Percentiles rank a stretch among this genome's conserved stretches.
Conservation (phyloP, 37 sponge, comb jelly and placozoan species). For the Cliona cf. orientalis region DNA sequence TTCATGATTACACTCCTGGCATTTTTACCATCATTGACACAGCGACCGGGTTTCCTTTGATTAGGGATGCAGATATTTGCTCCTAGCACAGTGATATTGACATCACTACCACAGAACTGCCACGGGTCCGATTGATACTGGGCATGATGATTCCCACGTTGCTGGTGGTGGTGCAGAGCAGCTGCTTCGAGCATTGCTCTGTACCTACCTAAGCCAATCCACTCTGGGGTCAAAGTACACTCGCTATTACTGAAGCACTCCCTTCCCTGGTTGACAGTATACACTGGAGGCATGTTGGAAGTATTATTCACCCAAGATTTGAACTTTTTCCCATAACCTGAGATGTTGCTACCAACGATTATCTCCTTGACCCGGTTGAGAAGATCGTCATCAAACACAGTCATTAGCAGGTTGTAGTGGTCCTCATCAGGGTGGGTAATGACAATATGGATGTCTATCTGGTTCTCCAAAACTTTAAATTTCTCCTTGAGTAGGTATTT, state of each 20-base stretch:
- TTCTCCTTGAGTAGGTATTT: slow-evolving; percentile 22
- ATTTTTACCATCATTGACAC: too few species aligned
- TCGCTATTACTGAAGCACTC: slow-evolving; percentile 5
- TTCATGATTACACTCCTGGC: slow-evolving; percentile 18
- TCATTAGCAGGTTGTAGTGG: slow-evolving; percentile 6
- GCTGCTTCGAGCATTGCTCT: too few species aligned
- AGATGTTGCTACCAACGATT: slow-evolving; percentile 3
- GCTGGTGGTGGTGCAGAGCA: too few species aligned
- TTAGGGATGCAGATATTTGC: slow-evolving; percentile 24
- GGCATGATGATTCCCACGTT: not conserved
- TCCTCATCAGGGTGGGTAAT: slow-evolving; percentile 17
- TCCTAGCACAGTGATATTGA: slow-evolving; percentile 25
- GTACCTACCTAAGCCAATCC: not conserved
- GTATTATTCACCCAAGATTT: not conserved
- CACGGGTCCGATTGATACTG: slow-evolving; percentile 9
- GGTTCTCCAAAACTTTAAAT: not conserved
- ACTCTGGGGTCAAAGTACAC: slow-evolving; percentile 10
- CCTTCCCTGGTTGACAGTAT: slow-evolving; percentile 7
- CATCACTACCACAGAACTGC: slow-evolving; percentile 28
- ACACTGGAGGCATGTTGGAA: not conserved
- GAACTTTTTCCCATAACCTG: not conserved
- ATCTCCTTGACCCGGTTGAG: not conserved
- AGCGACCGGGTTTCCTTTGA: too few species aligned
- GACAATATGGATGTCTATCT: slow-evolving; percentile 16
- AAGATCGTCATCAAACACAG: slow-evolving; percentile 2